Evolutionary conservation across 2,113 vertebrate species (phyloP).

Genomic region (Ardeotis arabs): DNA sequence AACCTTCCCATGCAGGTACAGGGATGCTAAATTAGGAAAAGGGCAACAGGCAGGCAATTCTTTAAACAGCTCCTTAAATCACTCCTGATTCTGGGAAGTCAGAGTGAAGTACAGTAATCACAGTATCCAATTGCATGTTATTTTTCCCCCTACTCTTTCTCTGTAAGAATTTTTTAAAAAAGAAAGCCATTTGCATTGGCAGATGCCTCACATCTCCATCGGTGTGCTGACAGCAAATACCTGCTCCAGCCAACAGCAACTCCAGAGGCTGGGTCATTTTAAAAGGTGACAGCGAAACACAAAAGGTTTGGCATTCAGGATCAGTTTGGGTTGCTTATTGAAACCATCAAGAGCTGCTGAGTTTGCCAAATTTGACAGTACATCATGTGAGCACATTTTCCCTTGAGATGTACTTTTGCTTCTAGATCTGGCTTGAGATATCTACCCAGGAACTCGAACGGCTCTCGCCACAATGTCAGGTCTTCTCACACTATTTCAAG

Average conservation of each 20-base stretch:
- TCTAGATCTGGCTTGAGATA: neutral
- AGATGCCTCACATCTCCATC: neutral
- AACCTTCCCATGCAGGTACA: neutral
- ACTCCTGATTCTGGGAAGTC: neutral
- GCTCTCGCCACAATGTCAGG: neutral
- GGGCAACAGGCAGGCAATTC: neutral
- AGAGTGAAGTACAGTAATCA: neutral
- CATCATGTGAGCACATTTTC: neutral
- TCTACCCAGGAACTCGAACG: neutral
- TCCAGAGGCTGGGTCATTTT: neutral
- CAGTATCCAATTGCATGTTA: neutral
- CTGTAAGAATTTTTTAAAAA: neutral
- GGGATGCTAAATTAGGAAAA: constrained; percentile 1
- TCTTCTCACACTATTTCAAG: neutral
- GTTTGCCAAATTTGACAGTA: constrained; percentile 15
- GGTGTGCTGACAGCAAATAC: neutral
- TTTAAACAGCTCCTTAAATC: neutral
- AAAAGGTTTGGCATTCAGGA: neutral
- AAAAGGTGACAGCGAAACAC: neutral
- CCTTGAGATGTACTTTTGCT: neutral
- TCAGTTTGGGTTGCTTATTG: neutral
- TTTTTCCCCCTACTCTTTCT: neutral
- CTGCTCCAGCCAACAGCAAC: neutral
- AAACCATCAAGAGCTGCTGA: neutral
- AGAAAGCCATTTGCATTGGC: neutral